These are phyloP conservation scores for Heterotilapia buettikoferi DNA, from an alignment of 2,113 vertebrate species.

Conservation along the genomic window DNA sequence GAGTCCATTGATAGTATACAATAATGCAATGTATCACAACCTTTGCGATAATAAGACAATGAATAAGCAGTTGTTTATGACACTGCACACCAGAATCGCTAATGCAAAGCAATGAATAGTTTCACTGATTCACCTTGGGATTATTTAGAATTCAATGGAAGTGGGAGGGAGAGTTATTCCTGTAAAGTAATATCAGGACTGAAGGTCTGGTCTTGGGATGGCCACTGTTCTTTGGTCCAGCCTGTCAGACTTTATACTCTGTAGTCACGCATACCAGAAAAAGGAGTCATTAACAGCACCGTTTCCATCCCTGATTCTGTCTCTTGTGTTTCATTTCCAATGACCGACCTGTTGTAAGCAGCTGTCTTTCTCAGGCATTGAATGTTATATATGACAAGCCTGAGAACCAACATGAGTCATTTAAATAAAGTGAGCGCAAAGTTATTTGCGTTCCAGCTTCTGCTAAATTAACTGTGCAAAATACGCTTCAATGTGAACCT, in stretches of 20 bases:
- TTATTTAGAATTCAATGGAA: neutral
- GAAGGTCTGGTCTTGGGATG: neutral
- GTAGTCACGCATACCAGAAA: conserved; percentile 3
- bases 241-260: neutral
- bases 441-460: conserved; percentile 26
- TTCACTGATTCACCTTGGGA: neutral
- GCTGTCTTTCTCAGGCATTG: neutral
- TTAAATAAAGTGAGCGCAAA: neutral
- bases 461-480: conserved; percentile 45
- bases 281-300: neutral
- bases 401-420: conserved; percentile 28
- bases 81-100: neutral
- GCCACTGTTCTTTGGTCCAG: neutral
- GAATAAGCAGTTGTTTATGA: neutral
- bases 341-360: neutral
- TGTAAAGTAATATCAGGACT: neutral
- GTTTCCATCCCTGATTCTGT: neutral
- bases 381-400: neutral
- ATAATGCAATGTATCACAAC: neutral
- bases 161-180: neutral
- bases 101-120: neutral
- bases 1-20: neutral
- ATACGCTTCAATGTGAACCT: neutral
- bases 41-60: neutral
- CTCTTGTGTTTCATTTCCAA: neutral